phyloP scores from a whole-genome alignment of 2,113 vertebrate species.

The Gallinago media region DNA sequence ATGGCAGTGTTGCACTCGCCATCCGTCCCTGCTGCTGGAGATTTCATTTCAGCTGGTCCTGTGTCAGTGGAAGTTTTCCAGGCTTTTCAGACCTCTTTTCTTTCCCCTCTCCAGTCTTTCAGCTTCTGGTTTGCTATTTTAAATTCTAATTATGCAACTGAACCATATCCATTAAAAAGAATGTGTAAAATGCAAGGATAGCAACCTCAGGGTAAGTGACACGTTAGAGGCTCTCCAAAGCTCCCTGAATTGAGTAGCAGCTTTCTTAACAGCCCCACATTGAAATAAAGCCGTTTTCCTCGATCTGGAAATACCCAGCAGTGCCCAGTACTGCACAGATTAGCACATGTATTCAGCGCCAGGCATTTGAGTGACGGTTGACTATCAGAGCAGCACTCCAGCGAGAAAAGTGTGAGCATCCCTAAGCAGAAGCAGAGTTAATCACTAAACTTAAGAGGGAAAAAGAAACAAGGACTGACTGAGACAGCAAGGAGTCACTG shows the following conservation, averaged over 20 bases:
- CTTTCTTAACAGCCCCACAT: background rate
- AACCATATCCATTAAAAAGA: background rate
- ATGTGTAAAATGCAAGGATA: background rate
- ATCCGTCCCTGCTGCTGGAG: background rate
- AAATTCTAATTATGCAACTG: background rate
- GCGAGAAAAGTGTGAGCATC: background rate
- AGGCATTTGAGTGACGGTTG: background rate
- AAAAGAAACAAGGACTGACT: background rate
- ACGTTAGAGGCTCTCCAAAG: background rate
- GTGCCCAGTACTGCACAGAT: background rate
- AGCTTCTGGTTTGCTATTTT: background rate
- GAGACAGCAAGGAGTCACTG: background rate
- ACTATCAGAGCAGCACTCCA: background rate
- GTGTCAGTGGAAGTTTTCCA: conserved; percentile 19
- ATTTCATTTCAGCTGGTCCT: background rate
- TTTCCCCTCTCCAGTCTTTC: background rate
- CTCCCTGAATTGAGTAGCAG: background rate
- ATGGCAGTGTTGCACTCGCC: conserved; percentile 66
- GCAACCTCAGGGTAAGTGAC: background rate
- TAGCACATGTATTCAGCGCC: background rate
- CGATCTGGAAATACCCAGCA: background rate
- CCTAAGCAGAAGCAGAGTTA: background rate
- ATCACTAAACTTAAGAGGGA: background rate
- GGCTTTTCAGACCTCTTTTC: conserved; percentile 15
- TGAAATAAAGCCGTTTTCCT: background rate